Base-by-base conservation (phyloP, 2,888 invertebrate species). In the Hypomecis atomaria region DNA sequence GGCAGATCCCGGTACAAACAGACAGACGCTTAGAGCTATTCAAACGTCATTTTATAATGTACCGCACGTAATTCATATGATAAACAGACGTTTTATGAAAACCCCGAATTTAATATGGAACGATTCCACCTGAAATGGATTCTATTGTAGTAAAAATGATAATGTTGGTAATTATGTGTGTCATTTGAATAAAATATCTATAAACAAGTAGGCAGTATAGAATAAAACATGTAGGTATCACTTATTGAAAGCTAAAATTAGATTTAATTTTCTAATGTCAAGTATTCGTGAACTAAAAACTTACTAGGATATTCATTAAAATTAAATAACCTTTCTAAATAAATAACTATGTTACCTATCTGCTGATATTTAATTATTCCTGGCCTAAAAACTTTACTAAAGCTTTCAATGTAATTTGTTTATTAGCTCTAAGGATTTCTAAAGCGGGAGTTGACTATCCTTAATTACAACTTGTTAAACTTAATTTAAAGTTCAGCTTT, bases 21-120 rank as follows among this genome's bases (percentile, higher is more conserved):
- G 53, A 55, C 59, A 69, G 49, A 48, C 66, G 67, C 59, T 69
- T 63, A 65, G 59, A 61, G 45, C 62, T 60, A 57, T 71, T 67
- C 62, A 66, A 69, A 66, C 62, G 61, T 52, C 61, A 47, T 50
- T 69, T 47, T 45, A 44, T 50, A 60, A 69, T 69, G 70, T 67
- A 48, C 61, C 63, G 53, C 65, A 67, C 69, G 68, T 69, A 68
- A 71, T 70, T 74, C 70, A 65, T 71, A 73, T 71, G 68, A 67
- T 62, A 67, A 62, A 56, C 59, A 57, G 57, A 52, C 60, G 62
- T 63, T 65, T 61, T 63, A 59, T 59, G 59, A 65, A 62, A 55
- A 55, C 9, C 49, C 33, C 53, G 9, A 55, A 56, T 60, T 60
- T 62, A 57, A 59, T 60, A 60, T 58, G 50, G 33, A 33, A 48